These are phyloP conservation scores for Lophura nycthemera DNA, from an alignment of 2,113 vertebrate species.

Conservation along the genomic window DNA sequence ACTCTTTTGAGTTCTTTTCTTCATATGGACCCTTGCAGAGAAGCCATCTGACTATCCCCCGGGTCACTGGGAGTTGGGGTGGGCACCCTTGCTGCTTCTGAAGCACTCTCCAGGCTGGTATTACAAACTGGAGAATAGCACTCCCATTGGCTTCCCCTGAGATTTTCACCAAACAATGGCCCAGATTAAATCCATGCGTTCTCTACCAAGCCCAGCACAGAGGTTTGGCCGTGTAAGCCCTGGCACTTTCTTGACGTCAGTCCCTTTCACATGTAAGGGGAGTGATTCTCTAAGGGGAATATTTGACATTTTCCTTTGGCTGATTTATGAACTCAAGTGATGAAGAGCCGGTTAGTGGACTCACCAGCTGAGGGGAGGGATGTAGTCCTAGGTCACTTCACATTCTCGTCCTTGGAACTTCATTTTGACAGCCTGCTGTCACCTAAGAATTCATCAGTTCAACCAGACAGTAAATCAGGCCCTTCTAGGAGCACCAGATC, in stretches of 20 bases:
- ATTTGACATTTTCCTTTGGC: not conserved
- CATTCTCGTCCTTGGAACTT: not conserved
- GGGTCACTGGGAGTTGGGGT: not conserved
- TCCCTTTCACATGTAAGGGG: not conserved
- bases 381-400: not conserved
- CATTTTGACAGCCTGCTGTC: not conserved
- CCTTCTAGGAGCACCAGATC: not conserved
- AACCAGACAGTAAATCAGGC: not conserved
- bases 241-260: slow-evolving; percentile 3
- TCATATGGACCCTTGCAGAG: not conserved
- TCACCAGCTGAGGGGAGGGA: not conserved
- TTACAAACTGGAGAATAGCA: not conserved
- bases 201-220: not conserved
- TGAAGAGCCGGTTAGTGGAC: not conserved
- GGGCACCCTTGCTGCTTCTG: not conserved
- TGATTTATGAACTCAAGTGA: not conserved
- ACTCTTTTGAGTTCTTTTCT: not conserved
- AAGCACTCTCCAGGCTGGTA: not conserved
- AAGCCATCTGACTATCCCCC: not conserved
- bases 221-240: not conserved
- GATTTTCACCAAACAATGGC: not conserved
- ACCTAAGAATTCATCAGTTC: not conserved
- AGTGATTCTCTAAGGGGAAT: not conserved
- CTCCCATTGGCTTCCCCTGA: not conserved
- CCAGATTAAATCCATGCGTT: not conserved